Conservation (phyloP, 2,113 vertebrate species). For the Mionectes macconnelli region DNA sequence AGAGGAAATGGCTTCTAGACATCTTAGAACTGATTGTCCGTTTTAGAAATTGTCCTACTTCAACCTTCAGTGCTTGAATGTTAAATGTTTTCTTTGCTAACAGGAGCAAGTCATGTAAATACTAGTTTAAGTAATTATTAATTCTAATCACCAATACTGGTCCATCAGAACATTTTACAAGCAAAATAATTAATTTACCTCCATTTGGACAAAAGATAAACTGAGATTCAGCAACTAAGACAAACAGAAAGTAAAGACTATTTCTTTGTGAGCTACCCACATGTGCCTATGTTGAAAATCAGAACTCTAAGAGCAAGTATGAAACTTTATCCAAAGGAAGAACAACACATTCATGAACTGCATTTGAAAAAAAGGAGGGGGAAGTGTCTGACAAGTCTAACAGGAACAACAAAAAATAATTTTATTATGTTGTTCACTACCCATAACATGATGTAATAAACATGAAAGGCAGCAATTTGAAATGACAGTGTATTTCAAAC, state of each 20-base stretch:
- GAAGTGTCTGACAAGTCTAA: neutral
- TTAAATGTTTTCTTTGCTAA: neutral
- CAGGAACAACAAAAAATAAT: neutral
- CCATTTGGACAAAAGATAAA: neutral
- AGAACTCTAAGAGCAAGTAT: neutral
- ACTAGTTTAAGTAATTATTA: neutral
- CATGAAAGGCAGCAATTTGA: neutral
- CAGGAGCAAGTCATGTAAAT: neutral
- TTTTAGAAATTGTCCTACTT: neutral
- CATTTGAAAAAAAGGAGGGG: no score
- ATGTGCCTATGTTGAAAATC: neutral
- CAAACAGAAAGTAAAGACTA: neutral
- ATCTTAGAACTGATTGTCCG: neutral
- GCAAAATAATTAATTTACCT: neutral
- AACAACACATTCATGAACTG: neutral
- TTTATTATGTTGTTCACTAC: neutral
- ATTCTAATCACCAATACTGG: neutral
- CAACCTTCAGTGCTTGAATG: neutral
- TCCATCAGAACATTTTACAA: neutral
- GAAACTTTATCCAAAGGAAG: neutral
- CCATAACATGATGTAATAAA: neutral
- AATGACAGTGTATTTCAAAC: rapidly evolving
- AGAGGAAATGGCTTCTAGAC: neutral
- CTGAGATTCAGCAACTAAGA: neutral
- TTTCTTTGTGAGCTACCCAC: neutral